Percentiles rank a stretch among this genome's conserved stretches.
phyloP scores from a whole-genome alignment of 2,113 vertebrate species.

The Pterocles burchelli region DNA sequence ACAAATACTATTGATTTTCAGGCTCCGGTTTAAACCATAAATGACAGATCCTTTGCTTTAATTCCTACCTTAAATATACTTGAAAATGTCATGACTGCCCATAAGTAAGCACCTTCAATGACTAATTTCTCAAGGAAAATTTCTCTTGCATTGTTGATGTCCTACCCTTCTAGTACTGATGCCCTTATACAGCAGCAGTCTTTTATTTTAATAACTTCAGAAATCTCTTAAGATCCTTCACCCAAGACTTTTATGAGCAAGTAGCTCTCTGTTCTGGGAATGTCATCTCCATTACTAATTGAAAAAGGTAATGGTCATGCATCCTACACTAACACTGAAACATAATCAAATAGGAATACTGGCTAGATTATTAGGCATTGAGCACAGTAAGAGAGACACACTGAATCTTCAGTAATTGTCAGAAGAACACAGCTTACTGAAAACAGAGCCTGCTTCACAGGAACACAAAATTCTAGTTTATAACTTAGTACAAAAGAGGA shows the following conservation, averaged over 20 bases:
- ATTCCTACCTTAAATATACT: not conserved
- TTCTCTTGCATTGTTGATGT: not conserved
- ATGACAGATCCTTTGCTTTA: not conserved
- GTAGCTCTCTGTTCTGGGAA: not conserved
- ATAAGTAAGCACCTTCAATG: not conserved
- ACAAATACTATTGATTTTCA: not conserved
- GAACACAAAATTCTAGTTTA: not conserved
- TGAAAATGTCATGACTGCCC: not conserved
- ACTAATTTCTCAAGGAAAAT: not conserved
- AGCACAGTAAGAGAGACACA: not conserved
- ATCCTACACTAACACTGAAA: constrained; percentile 12
- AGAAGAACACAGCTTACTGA: not conserved
- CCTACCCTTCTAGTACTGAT: not conserved
- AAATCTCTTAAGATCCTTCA: not conserved
- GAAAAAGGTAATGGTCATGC: not conserved
- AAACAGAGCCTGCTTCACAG: constrained; percentile 4
- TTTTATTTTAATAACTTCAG: not conserved
- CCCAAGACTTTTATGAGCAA: not conserved
- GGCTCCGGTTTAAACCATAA: not conserved
- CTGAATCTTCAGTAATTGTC: not conserved
- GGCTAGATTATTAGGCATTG: not conserved
- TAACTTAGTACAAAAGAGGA: not conserved
- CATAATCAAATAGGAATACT: not conserved
- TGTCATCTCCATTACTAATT: not conserved
- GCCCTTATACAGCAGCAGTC: not conserved